Evolutionary conservation across 2,888 invertebrate genomes (phyloP), one percentile per base, ranked within the genome.

Genomic region (Ennomos fuscantarius): DNA sequence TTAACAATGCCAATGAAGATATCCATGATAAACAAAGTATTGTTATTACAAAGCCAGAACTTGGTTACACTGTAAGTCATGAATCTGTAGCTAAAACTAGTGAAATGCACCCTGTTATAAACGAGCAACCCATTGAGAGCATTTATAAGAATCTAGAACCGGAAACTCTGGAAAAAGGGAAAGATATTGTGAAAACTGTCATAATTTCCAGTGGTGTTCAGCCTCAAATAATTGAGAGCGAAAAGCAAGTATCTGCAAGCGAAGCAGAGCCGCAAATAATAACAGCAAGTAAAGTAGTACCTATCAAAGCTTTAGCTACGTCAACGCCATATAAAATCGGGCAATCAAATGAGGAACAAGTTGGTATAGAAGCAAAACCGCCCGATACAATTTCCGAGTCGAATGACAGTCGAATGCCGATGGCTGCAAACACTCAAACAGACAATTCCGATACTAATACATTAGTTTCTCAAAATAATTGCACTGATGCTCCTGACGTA

Each of bases 131-230:
- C n/a, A 65, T 60, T 49, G 59, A 66, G 66, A 71, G 62, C 31
- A 53, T 69, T n/a, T 68, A 68, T 48, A 55, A 62, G 43, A 73
- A 74, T 43, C 34, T 69, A 43, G 66, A 63, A 45, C 39, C 62
- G 6, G 55, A 35, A 9, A 24, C 36, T 24, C 51, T 47, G 9
- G 55, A 58, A 45, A 65, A 71, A 55, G 74, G 76, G 43, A 44
- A 66, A 32, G 69, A 76, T 66, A 58, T 80, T 47, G 74, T 85
- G 0, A 81, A 81, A 69, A 86, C 86, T 9, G 69, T 88, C 31
- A 77, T 87, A 2, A 86, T 87, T 64, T 87, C 88, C 32, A 70
- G 78, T 54, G 87, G 87, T 13, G 53, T 69, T 49, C 87, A 88
- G 68, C 75, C 78, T 36, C 52, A 55, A 34, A 11, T 58, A 40